Base-by-base conservation (phyloP, 2,113 vertebrate genomes). In the Scopus umbretta region DNA sequence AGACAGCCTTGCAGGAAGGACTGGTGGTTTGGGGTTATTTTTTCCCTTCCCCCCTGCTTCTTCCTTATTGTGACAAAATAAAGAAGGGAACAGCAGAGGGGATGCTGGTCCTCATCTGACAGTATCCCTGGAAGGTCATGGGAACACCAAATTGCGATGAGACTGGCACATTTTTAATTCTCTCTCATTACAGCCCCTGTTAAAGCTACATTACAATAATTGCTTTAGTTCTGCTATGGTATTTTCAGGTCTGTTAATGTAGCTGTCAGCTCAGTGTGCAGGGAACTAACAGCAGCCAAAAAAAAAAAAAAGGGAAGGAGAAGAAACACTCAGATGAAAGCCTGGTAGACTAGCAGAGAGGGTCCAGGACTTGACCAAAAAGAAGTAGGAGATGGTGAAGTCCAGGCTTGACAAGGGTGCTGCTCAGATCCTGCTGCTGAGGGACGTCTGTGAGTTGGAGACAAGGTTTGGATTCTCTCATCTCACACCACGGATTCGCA, bases 211-310 rank as follows among this genome's bases (percentile, higher is more conserved):
- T 98, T 97, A 97, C 97, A 97, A 95, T 98, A 97, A 98, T 98
- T 98, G 97, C 98, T 97, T 98, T 97, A 95, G 97, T 97, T 98
- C 97, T 98, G 98, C 97, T 96, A 95, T 13, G 92, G 95, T 98
- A 92, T 97, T 97, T 96, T 84, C 94, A 71, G 95, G 93, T 94
- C 74, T 94, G 82, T 97, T 96, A 97, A 96, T 96, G 96, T 94
- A 96, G 87, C 97, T 95, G 85, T 98, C 96, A 97, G 96, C 95
- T 97, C 81, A 92, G 95, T 90, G 86, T 95, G 70, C 78, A 92
- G 84, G 90, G 92, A 95, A 91, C 82, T 56, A 86, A 91, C 82
- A 74, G 83, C 70, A 94, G 89, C 80, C 88, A 80, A 91, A 82
- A 58, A 65, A 49, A 47, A 59, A 26, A 86, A 61, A 67, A 29